phyloP scores from a whole-genome alignment of 2,888 invertebrate species.

The Pimpla rufipes region DNA sequence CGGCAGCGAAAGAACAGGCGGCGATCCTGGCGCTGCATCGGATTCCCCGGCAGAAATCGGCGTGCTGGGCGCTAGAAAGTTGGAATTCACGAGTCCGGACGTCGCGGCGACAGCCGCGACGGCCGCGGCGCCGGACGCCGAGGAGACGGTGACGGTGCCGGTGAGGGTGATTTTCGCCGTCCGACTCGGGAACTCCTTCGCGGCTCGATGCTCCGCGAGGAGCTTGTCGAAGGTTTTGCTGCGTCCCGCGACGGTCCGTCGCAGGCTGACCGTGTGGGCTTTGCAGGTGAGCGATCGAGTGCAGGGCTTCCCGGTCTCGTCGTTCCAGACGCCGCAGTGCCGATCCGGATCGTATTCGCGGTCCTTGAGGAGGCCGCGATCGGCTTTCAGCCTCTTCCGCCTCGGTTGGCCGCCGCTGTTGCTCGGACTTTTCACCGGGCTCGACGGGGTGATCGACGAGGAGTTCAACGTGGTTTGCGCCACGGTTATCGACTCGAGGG shows the following conservation, averaged over 20 bases:
- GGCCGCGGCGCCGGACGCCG: constrained; percentile 75
- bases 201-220: constrained; percentile 90
- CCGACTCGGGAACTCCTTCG: constrained; percentile 86
- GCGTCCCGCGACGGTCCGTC: constrained; percentile 90
- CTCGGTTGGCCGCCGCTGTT: constrained; percentile 77
- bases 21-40: constrained; percentile 86
- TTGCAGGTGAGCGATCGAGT: constrained; percentile 92
- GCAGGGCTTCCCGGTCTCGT: constrained; percentile 90
- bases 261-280: constrained; percentile 89
- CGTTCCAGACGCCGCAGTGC: constrained; percentile 92
- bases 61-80: constrained; percentile 82
- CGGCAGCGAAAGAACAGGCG: constrained; percentile 83
- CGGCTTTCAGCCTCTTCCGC: constrained; percentile 83
- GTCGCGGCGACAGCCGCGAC: constrained; percentile 69
- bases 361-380: constrained; percentile 84
- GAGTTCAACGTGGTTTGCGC: constrained; percentile 70
- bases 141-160: constrained; percentile 76
- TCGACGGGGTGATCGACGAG: constrained; percentile 72
- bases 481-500: constrained; percentile 79
- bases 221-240: constrained; percentile 91
- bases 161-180: constrained; percentile 72
- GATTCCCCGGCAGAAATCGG: constrained; percentile 87
- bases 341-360: constrained; percentile 93
- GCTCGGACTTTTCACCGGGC: constrained; percentile 82
- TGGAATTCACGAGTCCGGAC: constrained; percentile 75